These are phyloP conservation scores for Pocillopora verrucosa DNA, from an alignment of 64 coral and sea anemone genomes.

Conservation along the genomic window DNA sequence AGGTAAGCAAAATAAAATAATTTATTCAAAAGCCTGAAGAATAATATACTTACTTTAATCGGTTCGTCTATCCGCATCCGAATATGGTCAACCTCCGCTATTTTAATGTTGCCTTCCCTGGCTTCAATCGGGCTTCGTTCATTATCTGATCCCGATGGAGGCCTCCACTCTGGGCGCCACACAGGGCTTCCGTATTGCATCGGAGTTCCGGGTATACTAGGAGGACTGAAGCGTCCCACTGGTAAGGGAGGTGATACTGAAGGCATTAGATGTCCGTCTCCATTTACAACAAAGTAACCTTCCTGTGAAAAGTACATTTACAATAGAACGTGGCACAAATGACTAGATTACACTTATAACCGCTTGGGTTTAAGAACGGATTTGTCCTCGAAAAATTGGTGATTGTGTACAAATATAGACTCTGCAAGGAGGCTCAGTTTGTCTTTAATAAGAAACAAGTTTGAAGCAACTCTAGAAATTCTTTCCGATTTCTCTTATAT, in stretches of 20 bases:
- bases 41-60: not conserved
- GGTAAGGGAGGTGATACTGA: not conserved
- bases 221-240: conserved; percentile 1
- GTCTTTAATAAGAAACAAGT: no score
- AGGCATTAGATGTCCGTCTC: not conserved
- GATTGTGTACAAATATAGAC: no score
- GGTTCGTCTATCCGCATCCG: not conserved
- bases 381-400: no score
- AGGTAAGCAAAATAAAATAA: no score
- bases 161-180: not conserved
- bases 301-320: not conserved
- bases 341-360: no score
- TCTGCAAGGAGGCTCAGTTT: no score
- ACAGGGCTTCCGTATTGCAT: not conserved
- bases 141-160: conserved; percentile 8
- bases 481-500: no score
- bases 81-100: conserved; percentile 38
- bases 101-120: conserved; percentile 24
- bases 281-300: conserved; percentile 16
- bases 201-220: conserved; percentile 21
- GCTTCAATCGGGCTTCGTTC: conserved; percentile 38
- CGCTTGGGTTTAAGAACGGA: no score
- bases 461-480: no score
- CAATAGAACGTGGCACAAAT: not conserved
- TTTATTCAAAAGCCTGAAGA: no score